Evolutionary conservation across 2,113 vertebrate species (phyloP), one percentile per base, ranked within the genome.

Genomic region (Formicarius rufipectus): DNA sequence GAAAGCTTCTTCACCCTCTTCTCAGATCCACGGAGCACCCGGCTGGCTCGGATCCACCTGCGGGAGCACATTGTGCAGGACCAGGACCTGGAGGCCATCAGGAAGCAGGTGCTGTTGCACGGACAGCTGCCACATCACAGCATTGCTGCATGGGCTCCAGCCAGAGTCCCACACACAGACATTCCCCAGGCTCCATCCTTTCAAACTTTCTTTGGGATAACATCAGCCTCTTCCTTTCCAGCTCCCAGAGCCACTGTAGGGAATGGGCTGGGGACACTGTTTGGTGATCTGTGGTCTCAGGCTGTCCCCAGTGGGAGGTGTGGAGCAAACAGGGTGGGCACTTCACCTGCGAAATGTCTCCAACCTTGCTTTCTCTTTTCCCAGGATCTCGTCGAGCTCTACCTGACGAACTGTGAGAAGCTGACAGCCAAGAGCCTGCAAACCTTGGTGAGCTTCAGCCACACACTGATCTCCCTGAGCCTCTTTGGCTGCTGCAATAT

Each of bases 1-100:
- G 99, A 99, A 56, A 99, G 98, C 88, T 99, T 99, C 97, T 99
- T 99, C 97, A 99, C 98, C 74, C 98, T 99, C 18, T 99, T 99
- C 97, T 98, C 99, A 0, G 99, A 99, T 86, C 99, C 99, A 5
- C 98, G 99, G 50, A 99, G 98, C 98, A 99, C 99, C 60, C 98
- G 99, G 68, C 98, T 99, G 47, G 99, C 98, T 73, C 97, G 99
- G 39, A 98, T 99, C 71, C 99, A 99, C 95, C 97, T 99, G 86
- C 97, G 98, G 23, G 99, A 99, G 31, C 98, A 99, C 87, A 97
- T 99, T 12, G 98, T 99, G 13, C 98, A 98, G 68, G 99, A 99
- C 97, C 98, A 98, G 96, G 99, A 99, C 96, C 97, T 99, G 92
- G 99, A 99, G 91, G 99, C 99, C 94, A 99, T 99, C 81, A 97